A percentile compares a stretch with the other conserved stretches of the same genome.
phyloP scores from a whole-genome alignment of 1,140 invertebrate species.

The Triops cancriformis region DNA sequence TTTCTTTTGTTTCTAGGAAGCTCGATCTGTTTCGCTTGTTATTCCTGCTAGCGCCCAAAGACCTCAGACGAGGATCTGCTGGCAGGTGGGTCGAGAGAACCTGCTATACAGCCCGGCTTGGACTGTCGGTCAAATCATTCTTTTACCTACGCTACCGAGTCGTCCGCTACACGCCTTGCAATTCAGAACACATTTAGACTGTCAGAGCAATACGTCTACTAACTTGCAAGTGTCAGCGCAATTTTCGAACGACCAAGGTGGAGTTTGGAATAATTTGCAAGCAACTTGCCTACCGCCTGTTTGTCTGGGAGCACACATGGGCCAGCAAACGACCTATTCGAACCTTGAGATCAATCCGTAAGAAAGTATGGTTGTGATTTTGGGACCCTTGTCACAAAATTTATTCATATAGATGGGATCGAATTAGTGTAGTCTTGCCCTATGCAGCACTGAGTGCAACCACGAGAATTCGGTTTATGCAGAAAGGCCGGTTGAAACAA shows the following conservation, averaged over 20 bases:
- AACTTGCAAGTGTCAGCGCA: conserved; percentile 36
- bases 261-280: conserved; percentile 37
- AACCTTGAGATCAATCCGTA: conserved; percentile 10
- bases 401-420: conserved; percentile 34
- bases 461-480: conserved; percentile 39
- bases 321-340: conserved; percentile 15
- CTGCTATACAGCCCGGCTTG: conserved; percentile 34
- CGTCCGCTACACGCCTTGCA: conserved; percentile 36
- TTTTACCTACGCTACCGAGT: conserved; percentile 35
- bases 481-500: conserved; percentile 29
- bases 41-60: conserved; percentile 31
- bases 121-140: conserved; percentile 37
- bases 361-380: background rate
- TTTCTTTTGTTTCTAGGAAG: conserved; percentile 27
- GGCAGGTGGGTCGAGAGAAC: conserved; percentile 37
- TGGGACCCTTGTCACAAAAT: background rate
- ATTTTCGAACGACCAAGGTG: conserved; percentile 39
- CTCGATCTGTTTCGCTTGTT: conserved; percentile 28
- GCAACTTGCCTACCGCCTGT: conserved; percentile 36
- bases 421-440: conserved; percentile 40
- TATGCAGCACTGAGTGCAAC: conserved; percentile 38
- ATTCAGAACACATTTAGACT: conserved; percentile 28
- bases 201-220: background rate
- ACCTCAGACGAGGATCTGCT: conserved; percentile 36
- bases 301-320: conserved; percentile 35